Evolutionary conservation across 2,797 vertebrate species (phyloP), one percentile per base, ranked within the genome.

Genomic region (Macrochelys suwanniensis): DNA sequence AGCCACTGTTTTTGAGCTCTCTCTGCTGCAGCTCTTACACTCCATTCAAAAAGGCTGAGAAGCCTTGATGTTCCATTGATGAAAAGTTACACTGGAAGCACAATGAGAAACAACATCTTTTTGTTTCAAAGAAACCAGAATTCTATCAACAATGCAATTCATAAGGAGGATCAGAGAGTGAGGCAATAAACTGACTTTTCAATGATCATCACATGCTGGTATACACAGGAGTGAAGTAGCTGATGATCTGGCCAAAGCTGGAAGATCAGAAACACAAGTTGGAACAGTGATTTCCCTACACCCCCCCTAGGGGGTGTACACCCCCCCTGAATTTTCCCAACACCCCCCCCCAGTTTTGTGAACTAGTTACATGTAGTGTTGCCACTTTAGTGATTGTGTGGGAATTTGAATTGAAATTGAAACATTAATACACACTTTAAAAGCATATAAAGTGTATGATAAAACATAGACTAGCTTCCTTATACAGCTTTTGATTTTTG

Each of bases 41-140:
- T 77, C 74, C 80, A 54, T 28, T 37, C 54, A 53, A 89, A 95
- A 96, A 92, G 68, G 5, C 77, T 94, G 88, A 54, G 71, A 95
- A 94, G 21, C 89, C 94, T n/a, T 89, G 59, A 51, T 80, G 59
- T 90, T 61, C 45, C 81, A 33, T n/a, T 56, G 59, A 94, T 53
- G 54, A 78, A 84, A 97, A 95, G 88, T 57, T 85, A 71, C 76
- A 89, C 51, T 37, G 10, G 74, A 96, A 84, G 54, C 87, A 17
- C 83, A 96, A 90, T 82, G 89, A 94, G 65, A 84, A 47, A 47
- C 2, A 1, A 71, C 51, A 31, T 57, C 74, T 83, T 61, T 54
- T 83, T 26, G 11, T 25, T 50, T 23, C n/a, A 42, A 71, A 42
- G 68, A 42, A 71, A 42, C 37, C 5, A 37, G 68, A 42, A 23